Evolutionary conservation across 2,113 vertebrate species (phyloP).

Genomic region (Verasper variegatus): DNA sequence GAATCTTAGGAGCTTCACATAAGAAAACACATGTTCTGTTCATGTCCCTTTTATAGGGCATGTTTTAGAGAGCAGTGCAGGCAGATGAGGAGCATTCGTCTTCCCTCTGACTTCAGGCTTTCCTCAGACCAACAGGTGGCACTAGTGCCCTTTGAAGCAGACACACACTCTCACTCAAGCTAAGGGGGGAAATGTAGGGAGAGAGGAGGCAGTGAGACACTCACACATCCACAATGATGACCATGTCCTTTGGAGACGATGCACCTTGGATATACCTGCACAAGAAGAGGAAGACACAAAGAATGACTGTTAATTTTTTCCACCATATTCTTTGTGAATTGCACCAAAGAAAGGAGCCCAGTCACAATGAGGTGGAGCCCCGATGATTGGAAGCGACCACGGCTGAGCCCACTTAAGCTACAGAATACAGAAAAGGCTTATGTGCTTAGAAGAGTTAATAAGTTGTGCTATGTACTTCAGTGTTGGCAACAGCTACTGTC

Average conservation of each 20-base stretch:
- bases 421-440: conserved; percentile 73
- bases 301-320: conserved; percentile 58
- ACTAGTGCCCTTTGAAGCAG: conserved; percentile 72
- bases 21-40: not conserved
- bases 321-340: conserved; percentile 50
- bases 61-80: not conserved
- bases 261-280: conserved; percentile 98
- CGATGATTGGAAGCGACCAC: conserved; percentile 51
- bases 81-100: conserved; percentile 8
- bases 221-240: conserved; percentile 99
- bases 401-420: conserved; percentile 72
- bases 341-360: conserved; percentile 41
- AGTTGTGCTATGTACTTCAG: conserved; percentile 65
- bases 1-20: not conserved
- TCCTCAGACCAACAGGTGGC: conserved; percentile 79
- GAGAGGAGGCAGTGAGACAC: conserved; percentile 69
- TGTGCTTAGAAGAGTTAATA: conserved; percentile 78
- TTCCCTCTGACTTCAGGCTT: conserved; percentile 21
- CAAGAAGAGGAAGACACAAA: conserved; percentile 59
- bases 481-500: conserved; percentile 53
- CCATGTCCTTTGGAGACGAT: conserved; percentile 98
- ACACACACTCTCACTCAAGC: conserved; percentile 1
- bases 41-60: not conserved
- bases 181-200: too few species aligned
- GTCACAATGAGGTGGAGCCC: conserved; percentile 60